Evolutionary conservation across 35 echinoderm and acorn worm species (phyloP).

Genomic region (Eucidaris tribuloides): DNA sequence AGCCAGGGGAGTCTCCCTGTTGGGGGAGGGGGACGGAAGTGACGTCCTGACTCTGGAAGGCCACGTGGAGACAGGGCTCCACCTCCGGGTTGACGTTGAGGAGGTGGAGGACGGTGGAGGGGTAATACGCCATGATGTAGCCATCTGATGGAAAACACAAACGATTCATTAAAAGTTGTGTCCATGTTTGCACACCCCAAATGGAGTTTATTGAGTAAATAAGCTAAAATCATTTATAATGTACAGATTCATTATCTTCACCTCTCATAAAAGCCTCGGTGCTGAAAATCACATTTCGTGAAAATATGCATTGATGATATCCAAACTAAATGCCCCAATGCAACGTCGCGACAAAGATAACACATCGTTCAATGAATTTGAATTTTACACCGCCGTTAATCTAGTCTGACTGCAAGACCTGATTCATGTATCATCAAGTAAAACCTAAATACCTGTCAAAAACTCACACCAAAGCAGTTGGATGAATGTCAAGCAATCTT

Average conservation of each 20-base stretch:
- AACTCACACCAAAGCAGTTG: too few relatives aligned
- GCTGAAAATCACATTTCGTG: too few relatives aligned
- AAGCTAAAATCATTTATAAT: not conserved
- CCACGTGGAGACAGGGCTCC: slow-evolving; percentile 53
- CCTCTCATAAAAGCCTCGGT: not conserved
- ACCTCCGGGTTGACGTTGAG: slow-evolving; percentile 55
- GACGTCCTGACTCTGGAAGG: slow-evolving; percentile 25
- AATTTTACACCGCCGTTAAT: too few relatives aligned
- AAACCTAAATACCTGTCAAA: too few relatives aligned
- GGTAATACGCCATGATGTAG: slow-evolving; percentile 53
- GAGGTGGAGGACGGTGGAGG: slow-evolving; percentile 41
- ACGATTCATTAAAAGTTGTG: not conserved
- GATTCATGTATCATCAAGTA: too few relatives aligned
- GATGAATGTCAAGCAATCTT: too few relatives aligned
- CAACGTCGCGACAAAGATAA: too few relatives aligned
- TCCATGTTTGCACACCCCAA: too few relatives aligned
- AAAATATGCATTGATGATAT: too few relatives aligned
- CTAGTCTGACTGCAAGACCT: too few relatives aligned
- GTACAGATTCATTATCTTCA: not conserved
- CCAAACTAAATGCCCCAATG: too few relatives aligned
- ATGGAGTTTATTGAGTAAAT: not conserved
- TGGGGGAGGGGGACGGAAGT: slow-evolving; percentile 17
- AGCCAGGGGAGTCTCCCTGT: not conserved
- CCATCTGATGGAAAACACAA: slow-evolving; percentile 1
- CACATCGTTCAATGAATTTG: too few relatives aligned